phyloP scores from a whole-genome alignment of 2,113 vertebrate species.

The Polypterus senegalus region DNA sequence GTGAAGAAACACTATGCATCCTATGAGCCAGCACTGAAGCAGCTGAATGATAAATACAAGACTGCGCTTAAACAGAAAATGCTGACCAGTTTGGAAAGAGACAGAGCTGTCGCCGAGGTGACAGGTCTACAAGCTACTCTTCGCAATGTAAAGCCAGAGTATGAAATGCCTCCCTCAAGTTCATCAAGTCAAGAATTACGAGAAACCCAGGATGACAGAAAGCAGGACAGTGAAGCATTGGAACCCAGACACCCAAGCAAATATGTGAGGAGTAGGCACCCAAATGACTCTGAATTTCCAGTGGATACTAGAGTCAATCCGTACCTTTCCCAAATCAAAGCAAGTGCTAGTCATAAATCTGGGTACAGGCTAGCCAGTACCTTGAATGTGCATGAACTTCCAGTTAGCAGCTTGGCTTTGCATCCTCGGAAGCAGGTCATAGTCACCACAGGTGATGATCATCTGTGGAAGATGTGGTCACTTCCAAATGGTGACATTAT shows the following conservation, averaged over 20 bases:
- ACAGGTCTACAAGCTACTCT: slow-evolving; percentile 33
- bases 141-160: slow-evolving; percentile 19
- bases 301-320: slow-evolving; percentile 26
- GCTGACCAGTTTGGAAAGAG: slow-evolving; percentile 59
- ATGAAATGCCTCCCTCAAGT: not conserved
- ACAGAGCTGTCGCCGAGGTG: slow-evolving; percentile 45
- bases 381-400: slow-evolving; percentile 46
- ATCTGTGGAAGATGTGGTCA: slow-evolving; percentile 53
- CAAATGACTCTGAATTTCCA: slow-evolving; percentile 52
- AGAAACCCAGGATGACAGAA: slow-evolving; percentile 26
- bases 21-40: slow-evolving; percentile 54
- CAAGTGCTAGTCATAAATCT: slow-evolving; percentile 16
- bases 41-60: slow-evolving; percentile 68
- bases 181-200: slow-evolving; percentile 22
- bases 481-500: slow-evolving; percentile 49
- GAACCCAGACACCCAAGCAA: not conserved
- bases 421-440: slow-evolving; percentile 44
- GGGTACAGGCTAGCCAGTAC: slow-evolving; percentile 36
- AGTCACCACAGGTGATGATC: slow-evolving; percentile 49
- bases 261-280: slow-evolving; percentile 9
- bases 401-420: slow-evolving; percentile 50
- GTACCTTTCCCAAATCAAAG: slow-evolving; percentile 22
- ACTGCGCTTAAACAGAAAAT: slow-evolving; percentile 59
- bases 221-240: slow-evolving; percentile 9
- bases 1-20: slow-evolving; percentile 64